These are phyloP conservation scores for Mastomys coucha DNA, from an alignment of 2,113 vertebrate species.

Conservation along the genomic window DNA sequence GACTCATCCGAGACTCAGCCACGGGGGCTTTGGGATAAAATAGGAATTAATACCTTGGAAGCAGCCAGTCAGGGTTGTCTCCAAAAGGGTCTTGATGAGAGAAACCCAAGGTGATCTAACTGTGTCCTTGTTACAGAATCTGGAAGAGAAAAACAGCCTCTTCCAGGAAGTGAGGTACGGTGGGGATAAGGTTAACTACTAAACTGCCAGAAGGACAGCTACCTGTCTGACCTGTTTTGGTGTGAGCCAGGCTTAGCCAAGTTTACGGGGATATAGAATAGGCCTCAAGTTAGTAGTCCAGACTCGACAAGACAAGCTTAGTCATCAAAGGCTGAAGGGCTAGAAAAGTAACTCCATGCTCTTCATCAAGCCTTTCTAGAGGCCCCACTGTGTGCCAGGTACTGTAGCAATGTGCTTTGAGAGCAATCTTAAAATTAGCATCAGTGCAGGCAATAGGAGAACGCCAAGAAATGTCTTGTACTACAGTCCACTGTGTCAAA, in stretches of 20 bases:
- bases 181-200: conserved; percentile 37
- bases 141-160: neutral
- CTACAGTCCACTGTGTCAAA: neutral
- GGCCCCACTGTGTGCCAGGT: neutral
- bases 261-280: no score
- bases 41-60: conserved; percentile 39
- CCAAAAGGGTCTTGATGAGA: neutral
- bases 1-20: conserved; percentile 28
- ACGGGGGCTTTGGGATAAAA: conserved; percentile 24
- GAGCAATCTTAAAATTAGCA: neutral
- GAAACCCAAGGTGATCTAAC: neutral
- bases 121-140: neutral
- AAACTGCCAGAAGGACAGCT: neutral
- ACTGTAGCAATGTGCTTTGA: neutral
- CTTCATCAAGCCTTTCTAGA: neutral
- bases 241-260: neutral
- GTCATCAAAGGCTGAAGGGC: rapidly evolving
- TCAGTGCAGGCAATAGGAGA: neutral
- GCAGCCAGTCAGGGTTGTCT: conserved; percentile 63
- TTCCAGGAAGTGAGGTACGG: rapidly evolving
- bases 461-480: neutral
- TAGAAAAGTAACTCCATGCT: neutral
- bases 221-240: neutral
- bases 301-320: neutral
- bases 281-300: rapidly evolving